phyloP scores from a whole-genome alignment of 2,113 vertebrate species.

The Parus major region DNA sequence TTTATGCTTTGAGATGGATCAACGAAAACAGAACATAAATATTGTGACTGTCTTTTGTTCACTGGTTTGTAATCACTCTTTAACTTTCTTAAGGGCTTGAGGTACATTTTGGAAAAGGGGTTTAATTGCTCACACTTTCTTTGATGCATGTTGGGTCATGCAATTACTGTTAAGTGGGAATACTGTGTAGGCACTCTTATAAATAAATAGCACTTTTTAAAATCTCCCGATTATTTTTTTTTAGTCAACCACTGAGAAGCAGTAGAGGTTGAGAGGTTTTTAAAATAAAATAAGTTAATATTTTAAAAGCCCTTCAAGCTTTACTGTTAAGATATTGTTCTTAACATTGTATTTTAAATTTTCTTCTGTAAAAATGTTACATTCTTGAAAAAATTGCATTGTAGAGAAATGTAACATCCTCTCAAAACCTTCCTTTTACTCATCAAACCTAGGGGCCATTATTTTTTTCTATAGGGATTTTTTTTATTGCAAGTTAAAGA shows the following conservation, averaged over 20 bases:
- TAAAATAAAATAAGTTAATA: background rate
- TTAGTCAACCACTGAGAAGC: background rate
- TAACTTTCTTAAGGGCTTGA: background rate
- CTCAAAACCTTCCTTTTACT: background rate
- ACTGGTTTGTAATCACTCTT: background rate
- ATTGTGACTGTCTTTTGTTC: background rate
- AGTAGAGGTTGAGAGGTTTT: background rate
- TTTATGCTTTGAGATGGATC: background rate
- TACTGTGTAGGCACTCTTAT: background rate
- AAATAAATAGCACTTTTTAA: background rate
- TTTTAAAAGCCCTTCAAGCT: no score
- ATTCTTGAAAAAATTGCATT: background rate
- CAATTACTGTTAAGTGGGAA: background rate
- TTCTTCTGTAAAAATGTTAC: background rate
- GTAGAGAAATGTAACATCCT: background rate
- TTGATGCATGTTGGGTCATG: background rate
- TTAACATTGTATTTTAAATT: background rate
- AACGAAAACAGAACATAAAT: background rate
- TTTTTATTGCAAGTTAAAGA: background rate
- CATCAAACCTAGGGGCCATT: background rate
- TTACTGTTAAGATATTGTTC: background rate
- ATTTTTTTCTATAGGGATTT: background rate
- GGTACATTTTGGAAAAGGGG: background rate
- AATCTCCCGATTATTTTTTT: background rate
- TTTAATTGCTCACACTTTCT: background rate